These are phyloP conservation scores for Plutella xylostella DNA, from an alignment of 2,888 invertebrate genomes.

Conservation along the genomic window DNA sequence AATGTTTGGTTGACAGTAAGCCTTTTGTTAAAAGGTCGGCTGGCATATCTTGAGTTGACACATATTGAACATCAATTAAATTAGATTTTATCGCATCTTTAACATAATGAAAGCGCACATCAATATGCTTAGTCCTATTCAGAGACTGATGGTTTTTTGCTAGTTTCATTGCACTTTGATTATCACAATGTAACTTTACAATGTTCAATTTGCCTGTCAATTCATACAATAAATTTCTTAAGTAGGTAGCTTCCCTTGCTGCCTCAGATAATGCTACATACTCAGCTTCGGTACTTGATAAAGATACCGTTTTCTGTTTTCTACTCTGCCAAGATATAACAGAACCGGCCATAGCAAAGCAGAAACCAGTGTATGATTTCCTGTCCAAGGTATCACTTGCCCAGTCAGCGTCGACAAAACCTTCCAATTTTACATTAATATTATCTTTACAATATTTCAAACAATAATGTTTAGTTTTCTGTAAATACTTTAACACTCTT, in stretches of 20 bases:
- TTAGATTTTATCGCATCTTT: background rate
- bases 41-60: too few relatives aligned
- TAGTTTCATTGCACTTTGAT: background rate
- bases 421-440: constrained; percentile 4
- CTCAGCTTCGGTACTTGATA: constrained; percentile 8
- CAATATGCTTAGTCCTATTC: background rate
- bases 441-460: constrained; percentile 12
- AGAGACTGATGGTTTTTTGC: background rate
- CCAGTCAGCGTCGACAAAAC: constrained; percentile 10
- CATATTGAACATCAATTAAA: too few relatives aligned
- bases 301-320: constrained; percentile 4
- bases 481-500: constrained; percentile 16
- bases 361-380: constrained; percentile 8
- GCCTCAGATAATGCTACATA: background rate
- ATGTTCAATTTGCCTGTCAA: background rate
- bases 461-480: constrained; percentile 16
- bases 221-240: background rate
- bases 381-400: constrained; percentile 7
- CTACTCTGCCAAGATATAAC: constrained; percentile 5
- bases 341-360: constrained; percentile 5
- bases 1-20: too few relatives aligned
- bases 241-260: background rate
- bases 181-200: background rate
- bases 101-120: background rate
- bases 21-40: too few relatives aligned